Evolutionary conservation across 2,797 vertebrate species (phyloP).

Genomic region (Arnoldichthys spilopterus): DNA sequence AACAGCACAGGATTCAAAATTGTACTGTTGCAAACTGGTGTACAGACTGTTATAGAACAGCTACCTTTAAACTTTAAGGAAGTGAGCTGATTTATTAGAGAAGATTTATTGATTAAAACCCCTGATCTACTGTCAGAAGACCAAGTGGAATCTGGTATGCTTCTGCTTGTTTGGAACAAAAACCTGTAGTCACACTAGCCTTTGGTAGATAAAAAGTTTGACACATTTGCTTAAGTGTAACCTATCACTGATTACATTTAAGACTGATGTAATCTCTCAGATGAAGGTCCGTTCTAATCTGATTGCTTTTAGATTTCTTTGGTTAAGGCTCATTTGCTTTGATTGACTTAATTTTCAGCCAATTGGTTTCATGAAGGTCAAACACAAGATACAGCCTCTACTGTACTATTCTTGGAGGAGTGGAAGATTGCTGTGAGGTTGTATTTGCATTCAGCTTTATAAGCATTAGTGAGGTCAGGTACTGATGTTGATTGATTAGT

Average conservation of each 20-base stretch:
- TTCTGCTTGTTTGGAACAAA: no score
- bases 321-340: no score
- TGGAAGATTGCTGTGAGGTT: neutral
- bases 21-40: neutral
- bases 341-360: no score
- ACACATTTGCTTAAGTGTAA: neutral
- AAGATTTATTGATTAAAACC: neutral
- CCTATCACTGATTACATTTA: neutral
- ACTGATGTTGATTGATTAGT: neutral
- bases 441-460: neutral
- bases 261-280: neutral
- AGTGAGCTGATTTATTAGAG: neutral
- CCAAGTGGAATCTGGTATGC: no score
- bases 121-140: no score
- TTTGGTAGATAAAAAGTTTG: no score
- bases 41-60: neutral
- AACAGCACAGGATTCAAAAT: conserved; percentile 31
- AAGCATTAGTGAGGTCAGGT: no score
- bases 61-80: neutral
- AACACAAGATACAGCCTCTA: neutral
- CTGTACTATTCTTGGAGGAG: no score
- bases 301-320: neutral
- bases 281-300: neutral
- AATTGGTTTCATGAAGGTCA: no score
- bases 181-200: no score